Percentiles rank a stretch among this genome's conserved stretches.
Evolutionary conservation across 2,113 vertebrate genomes (phyloP).

Genomic region (Hipposideros armiger): DNA sequence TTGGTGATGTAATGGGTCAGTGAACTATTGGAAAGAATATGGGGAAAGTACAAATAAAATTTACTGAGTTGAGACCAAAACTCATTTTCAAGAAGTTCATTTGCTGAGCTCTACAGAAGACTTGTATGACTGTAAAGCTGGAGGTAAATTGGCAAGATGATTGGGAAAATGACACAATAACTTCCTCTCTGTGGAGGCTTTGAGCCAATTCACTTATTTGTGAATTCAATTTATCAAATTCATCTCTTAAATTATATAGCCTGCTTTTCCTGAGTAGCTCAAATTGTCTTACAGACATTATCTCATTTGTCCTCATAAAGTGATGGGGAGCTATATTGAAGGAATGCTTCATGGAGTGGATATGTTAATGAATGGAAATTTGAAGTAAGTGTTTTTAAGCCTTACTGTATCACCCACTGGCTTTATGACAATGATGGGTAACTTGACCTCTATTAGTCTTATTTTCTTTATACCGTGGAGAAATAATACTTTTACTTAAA

Average conservation of each 20-base stretch:
- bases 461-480: slow-evolving; percentile 58
- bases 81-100: slow-evolving; percentile 69
- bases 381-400: slow-evolving; percentile 72
- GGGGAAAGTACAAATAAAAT: slow-evolving; percentile 70
- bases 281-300: slow-evolving; percentile 83
- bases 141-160: slow-evolving; percentile 73
- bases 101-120: slow-evolving; percentile 51
- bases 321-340: slow-evolving; percentile 72
- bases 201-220: slow-evolving; percentile 58
- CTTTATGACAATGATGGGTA: slow-evolving; percentile 68
- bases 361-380: slow-evolving; percentile 76
- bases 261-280: slow-evolving; percentile 73
- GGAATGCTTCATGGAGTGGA: slow-evolving; percentile 68
- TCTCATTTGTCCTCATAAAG: slow-evolving; percentile 82
- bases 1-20: slow-evolving; percentile 71
- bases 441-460: slow-evolving; percentile 64
- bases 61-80: slow-evolving; percentile 74
- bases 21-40: slow-evolving; percentile 63
- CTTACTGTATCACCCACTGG: slow-evolving; percentile 60
- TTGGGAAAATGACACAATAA: slow-evolving; percentile 66
- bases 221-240: slow-evolving; percentile 75
- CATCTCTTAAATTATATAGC: slow-evolving; percentile 75
- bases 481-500: slow-evolving; percentile 53
- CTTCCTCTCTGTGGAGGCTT: slow-evolving; percentile 60
- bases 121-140: slow-evolving; percentile 40